phyloP scores from a whole-genome alignment of 2,888 invertebrate genomes.

The Ochropleura plecta region DNA sequence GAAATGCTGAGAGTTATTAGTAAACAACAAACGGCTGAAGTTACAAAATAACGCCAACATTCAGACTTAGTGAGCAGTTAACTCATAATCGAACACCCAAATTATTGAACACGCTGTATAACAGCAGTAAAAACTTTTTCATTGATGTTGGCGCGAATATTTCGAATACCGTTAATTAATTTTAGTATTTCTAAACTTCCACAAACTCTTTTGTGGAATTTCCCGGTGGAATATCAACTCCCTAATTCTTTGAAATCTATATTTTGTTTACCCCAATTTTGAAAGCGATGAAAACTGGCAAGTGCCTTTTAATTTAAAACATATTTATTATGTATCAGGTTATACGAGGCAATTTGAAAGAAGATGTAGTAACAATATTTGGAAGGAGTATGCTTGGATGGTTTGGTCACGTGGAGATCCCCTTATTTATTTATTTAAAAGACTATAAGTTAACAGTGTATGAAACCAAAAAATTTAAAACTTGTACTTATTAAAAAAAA shows the following conservation, averaged over 20 bases:
- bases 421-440: too few relatives aligned
- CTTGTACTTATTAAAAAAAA: too few relatives aligned
- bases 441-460: too few relatives aligned
- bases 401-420: too few relatives aligned
- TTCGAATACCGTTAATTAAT: conserved; percentile 36
- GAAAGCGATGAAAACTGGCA: background rate
- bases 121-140: conserved; percentile 55
- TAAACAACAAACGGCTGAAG: conserved; percentile 34
- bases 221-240: background rate
- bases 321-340: background rate
- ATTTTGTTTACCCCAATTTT: background rate
- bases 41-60: conserved; percentile 40
- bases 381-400: too few relatives aligned
- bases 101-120: conserved; percentile 46
- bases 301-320: conserved; percentile 8
- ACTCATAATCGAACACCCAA: conserved; percentile 51
- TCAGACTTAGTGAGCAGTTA: conserved; percentile 41
- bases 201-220: background rate
- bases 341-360: too few relatives aligned
- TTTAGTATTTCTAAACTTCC: conserved; percentile 9
- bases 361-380: too few relatives aligned
- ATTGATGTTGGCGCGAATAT: conserved; percentile 42
- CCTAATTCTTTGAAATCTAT: background rate
- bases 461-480: too few relatives aligned
- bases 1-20: conserved; percentile 18